Conservation (phyloP, 64 coral and sea anemone species). For the Dendronephthya gigantea region DNA sequence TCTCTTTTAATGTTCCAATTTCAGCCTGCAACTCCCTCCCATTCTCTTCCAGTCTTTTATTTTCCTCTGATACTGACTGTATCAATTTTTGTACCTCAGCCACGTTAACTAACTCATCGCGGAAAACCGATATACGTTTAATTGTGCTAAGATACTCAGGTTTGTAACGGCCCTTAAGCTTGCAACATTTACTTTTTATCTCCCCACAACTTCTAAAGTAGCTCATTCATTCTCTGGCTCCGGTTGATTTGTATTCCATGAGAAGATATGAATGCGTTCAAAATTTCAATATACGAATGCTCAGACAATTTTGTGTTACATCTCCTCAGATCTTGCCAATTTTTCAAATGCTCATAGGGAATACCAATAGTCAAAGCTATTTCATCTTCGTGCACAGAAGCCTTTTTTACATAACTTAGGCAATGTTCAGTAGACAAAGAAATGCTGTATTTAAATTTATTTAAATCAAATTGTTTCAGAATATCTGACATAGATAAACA, state of each 20-base stretch:
- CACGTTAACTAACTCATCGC: not conserved
- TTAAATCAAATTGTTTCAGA: not conserved
- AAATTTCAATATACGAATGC: not conserved
- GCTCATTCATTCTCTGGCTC: not conserved
- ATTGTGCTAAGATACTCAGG: not conserved
- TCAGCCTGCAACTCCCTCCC: not conserved
- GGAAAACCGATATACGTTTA: not conserved
- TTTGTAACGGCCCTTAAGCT: not conserved
- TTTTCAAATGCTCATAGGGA: not conserved
- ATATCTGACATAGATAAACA: not conserved
- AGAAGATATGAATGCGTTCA: not conserved
- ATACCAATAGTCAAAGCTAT: not conserved
- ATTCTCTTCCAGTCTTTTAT: not conserved
- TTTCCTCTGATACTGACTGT: not conserved
- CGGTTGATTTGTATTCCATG: not conserved
- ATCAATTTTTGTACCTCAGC: not conserved
- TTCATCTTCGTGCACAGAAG: not conserved
- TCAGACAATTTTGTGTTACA: not conserved
- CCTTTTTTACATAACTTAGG: constrained; percentile 3
- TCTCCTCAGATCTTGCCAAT: not conserved
- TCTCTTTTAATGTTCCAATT: not conserved
- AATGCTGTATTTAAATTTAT: not conserved
- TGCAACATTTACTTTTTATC: not conserved
- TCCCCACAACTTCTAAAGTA: not conserved
- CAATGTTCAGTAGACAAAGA: constrained; percentile 22